These are phyloP conservation scores for Pterocles burchelli DNA, from an alignment of 2,113 vertebrate genomes.

Conservation along the genomic window DNA sequence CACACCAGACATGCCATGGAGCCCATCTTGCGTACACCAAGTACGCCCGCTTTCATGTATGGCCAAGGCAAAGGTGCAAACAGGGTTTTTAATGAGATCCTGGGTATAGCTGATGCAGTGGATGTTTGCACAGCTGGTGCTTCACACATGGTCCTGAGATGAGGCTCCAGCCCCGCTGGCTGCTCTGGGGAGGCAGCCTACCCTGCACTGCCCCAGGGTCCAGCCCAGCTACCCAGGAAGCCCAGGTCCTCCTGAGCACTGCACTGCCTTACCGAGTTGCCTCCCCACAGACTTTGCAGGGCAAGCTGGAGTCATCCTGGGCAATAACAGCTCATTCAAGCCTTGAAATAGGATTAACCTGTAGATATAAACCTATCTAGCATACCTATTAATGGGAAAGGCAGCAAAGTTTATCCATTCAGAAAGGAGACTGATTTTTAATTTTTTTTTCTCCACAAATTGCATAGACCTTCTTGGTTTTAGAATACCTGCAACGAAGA, in stretches of 20 bases:
- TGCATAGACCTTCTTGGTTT: neutral
- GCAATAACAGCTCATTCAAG: neutral
- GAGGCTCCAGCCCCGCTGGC: neutral
- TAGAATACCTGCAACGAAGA: neutral
- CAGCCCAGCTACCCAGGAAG: neutral
- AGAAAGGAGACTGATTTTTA: neutral
- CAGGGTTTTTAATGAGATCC: neutral
- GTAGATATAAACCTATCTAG: neutral
- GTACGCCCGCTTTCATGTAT: fast-evolving
- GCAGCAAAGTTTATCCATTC: neutral
- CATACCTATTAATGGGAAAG: neutral
- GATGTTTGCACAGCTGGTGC: neutral
- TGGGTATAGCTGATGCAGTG: neutral
- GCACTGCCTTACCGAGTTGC: neutral
- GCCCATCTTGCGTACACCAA: fast-evolving
- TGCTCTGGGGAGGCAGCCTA: neutral
- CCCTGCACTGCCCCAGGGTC: fast-evolving
- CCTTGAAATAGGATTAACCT: neutral
- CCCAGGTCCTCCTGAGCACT: neutral
- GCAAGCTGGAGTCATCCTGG: neutral
- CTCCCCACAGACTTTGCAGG: neutral
- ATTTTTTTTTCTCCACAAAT: neutral
- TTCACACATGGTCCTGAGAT: neutral
- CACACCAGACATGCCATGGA: neutral
- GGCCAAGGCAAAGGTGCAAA: neutral